Percentiles rank a stretch among this genome's conserved stretches.
phyloP scores from a whole-genome alignment of 2,113 vertebrate genomes.

The Eupsittula cactorum region DNA sequence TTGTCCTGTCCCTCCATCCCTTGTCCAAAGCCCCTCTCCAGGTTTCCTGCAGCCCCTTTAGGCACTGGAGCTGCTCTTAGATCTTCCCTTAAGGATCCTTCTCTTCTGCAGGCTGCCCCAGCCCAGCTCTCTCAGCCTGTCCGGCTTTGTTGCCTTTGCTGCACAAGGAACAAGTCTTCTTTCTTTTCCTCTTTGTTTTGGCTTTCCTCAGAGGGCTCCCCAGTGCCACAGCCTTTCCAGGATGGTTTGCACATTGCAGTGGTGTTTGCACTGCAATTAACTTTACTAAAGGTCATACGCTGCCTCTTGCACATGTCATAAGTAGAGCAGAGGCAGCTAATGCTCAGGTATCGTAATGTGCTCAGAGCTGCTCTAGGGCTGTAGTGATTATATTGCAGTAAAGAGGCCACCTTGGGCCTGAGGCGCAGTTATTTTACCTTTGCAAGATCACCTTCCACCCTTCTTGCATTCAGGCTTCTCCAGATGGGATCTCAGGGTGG shows the following conservation, averaged over 20 bases:
- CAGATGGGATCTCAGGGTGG: not conserved
- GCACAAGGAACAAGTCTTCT: not conserved
- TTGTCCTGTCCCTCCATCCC: too few relatives aligned
- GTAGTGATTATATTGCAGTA: not conserved
- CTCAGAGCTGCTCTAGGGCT: not conserved
- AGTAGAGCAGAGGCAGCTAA: not conserved
- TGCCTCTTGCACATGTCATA: not conserved
- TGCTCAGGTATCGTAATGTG: fast-evolving
- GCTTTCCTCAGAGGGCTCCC: not conserved
- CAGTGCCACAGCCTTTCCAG: not conserved
- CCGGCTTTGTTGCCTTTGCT: not conserved
- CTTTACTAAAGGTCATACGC: not conserved
- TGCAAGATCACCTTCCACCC: not conserved
- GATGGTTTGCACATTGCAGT: not conserved
- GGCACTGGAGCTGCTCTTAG: not conserved
- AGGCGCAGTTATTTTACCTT: too few relatives aligned
- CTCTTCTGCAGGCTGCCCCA: not conserved
- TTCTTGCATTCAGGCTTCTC: not conserved
- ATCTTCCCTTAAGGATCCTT: not conserved
- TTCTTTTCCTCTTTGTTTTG: not conserved
- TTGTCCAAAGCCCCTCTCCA: too few relatives aligned
- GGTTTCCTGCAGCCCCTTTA: not conserved
- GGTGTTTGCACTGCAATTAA: not conserved
- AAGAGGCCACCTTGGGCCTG: not conserved
- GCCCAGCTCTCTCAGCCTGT: not conserved